Percentiles rank a stretch among this genome's conserved stretches.
Evolutionary conservation across 2,797 vertebrate species (phyloP).

Genomic region (Philypnodon macrostomus): DNA sequence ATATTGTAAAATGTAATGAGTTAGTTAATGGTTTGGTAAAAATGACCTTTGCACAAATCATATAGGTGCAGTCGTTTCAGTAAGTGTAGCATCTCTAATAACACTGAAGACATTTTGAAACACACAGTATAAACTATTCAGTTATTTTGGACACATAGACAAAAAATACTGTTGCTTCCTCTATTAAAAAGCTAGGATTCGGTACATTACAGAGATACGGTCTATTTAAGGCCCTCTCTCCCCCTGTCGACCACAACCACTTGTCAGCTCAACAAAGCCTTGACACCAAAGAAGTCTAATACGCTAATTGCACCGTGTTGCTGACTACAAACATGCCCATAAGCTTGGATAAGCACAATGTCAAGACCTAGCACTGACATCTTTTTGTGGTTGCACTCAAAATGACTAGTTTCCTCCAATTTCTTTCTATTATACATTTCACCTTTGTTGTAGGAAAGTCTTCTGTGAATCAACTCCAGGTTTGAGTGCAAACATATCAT

Average conservation of each 20-base stretch:
- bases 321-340: conserved; percentile 14
- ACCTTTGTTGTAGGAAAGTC: not conserved
- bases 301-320: conserved; percentile 7
- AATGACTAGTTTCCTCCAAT: conserved; percentile 32
- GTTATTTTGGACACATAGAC: no score
- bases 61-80: no score
- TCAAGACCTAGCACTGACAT: no score
- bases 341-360: conserved; percentile 24
- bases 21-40: conserved; percentile 1
- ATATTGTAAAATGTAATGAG: conserved; percentile 7
- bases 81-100: no score
- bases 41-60: not conserved
- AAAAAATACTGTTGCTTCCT: no score
- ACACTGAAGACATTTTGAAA: no score
- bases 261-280: no score
- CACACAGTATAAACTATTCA: no score
- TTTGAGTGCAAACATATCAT: conserved; percentile 65
- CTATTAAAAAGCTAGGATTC: no score
- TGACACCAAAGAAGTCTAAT: not conserved
- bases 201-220: no score
- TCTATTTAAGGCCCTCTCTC: not conserved
- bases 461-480: conserved; percentile 39
- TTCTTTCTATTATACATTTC: conserved; percentile 27
- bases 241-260: no score
- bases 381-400: conserved; percentile 25